Evolutionary conservation across 2,888 invertebrate species (phyloP).

Genomic region (Drosophila nigricruria): DNA sequence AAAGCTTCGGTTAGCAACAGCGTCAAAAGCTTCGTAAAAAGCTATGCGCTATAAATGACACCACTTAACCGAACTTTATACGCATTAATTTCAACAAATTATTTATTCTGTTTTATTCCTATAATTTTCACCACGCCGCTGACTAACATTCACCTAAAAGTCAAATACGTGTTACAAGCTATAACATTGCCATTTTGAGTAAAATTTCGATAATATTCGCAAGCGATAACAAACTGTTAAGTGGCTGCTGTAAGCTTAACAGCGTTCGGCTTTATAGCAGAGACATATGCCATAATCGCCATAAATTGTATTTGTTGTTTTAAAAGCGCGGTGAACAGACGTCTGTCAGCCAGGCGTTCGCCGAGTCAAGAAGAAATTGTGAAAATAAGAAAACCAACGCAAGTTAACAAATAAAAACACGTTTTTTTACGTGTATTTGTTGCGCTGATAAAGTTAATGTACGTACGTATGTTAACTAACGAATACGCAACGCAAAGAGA

Average conservation of each 20-base stretch:
- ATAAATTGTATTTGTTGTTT: constrained; percentile 62
- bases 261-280: constrained; percentile 45
- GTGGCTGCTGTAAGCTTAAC: constrained; percentile 31
- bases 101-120: not conserved
- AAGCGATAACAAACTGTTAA: constrained; percentile 41
- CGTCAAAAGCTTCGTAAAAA: constrained; percentile 21
- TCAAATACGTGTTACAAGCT: not conserved
- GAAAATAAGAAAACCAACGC: constrained; percentile 38
- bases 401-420: constrained; percentile 41
- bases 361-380: constrained; percentile 57
- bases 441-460: constrained; percentile 13
- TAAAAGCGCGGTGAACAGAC: constrained; percentile 61
- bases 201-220: constrained; percentile 19
- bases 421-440: constrained; percentile 21
- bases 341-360: constrained; percentile 50
- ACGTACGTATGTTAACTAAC: constrained; percentile 29
- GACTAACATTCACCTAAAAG: constrained; percentile 7
- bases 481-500: constrained; percentile 61
- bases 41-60: constrained; percentile 17
- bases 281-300: constrained; percentile 32
- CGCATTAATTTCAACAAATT: not conserved
- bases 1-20: constrained; percentile 4
- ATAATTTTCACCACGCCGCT: not conserved
- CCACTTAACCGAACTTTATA: constrained; percentile 21
- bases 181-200: constrained; percentile 43